Evolutionary conservation across 2,888 invertebrate genomes (phyloP), one percentile per base, ranked within the genome.

Genomic region (Trachelus stipa): DNA sequence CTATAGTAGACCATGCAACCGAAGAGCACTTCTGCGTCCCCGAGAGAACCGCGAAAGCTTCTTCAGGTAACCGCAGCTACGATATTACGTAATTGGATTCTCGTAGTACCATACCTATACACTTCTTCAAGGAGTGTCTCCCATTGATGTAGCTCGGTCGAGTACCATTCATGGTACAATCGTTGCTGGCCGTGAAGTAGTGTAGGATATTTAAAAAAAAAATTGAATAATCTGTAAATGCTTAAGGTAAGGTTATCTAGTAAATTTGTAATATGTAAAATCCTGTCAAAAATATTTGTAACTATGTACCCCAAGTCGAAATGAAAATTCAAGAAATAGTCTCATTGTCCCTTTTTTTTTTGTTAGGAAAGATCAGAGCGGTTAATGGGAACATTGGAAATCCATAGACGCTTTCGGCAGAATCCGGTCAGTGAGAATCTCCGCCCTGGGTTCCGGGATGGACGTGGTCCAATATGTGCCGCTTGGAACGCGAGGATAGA

Each of bases 41-140:
- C 80, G 82, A 85, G 82, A 82, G 71, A 71, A 33, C 85, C 86
- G 79, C 81, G 81, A 77, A 79, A 75, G 82, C 82, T 80, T 85
- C 83, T 82, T 86, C 83, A 84, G 82, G 81, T 81, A 80, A 85
- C 85, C 87, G 81, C 86, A 86, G 82, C 84, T 83, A 84, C 85
- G 85, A 86, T 88, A 87, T 87, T 86, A 85, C 87, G 84, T 88
- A 88, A 88, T 88, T 88, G 88, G 86, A 88, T 88, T 88, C 85
- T 83, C 85, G 85, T 82, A 81, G 83, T 82, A 77, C 79, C 15
- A 15, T 15, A 23, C 40, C 40, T 23, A 23, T 56, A 15, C 12
- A 71, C 12, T 71, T 31, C 71, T 71, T 71, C 12, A 15, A 71
- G 71, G 11, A 31, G 30, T 34, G 15, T 30, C 71, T 71, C 9